Conservation (phyloP, 2,888 invertebrate species). For the Poecilobothrus nobilitatus region DNA sequence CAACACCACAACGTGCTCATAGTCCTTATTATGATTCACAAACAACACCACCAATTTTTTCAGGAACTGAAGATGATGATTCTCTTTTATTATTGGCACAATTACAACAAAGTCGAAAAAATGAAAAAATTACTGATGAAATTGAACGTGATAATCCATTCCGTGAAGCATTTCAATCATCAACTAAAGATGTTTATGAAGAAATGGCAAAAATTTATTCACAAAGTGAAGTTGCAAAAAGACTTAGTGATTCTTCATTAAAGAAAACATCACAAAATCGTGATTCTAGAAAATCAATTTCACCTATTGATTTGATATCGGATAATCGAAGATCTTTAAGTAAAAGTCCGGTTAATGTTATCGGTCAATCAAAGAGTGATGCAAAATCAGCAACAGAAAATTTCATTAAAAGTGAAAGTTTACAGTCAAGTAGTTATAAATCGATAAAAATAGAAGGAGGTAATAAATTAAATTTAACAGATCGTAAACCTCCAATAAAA, state of each 20-base stretch:
- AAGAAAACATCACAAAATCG: not conserved
- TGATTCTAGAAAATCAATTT: not conserved
- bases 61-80: constrained; percentile 21
- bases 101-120: not conserved
- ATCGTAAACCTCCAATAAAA: constrained; percentile 29
- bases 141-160: constrained; percentile 44
- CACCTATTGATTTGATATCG: not conserved
- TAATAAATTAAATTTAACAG: constrained; percentile 13
- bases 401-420: constrained; percentile 30
- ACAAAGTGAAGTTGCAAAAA: constrained; percentile 28
- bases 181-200: constrained; percentile 36
- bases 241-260: not conserved
- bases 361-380: constrained; percentile 28
- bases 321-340: not conserved
- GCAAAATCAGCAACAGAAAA: constrained; percentile 29
- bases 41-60: constrained; percentile 22
- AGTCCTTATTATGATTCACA: constrained; percentile 26
- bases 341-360: constrained; percentile 20
- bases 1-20: constrained; percentile 10
- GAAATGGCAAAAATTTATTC: constrained; percentile 37
- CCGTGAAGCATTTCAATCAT: constrained; percentile 33
- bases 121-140: constrained; percentile 29
- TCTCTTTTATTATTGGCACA: constrained; percentile 25
- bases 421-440: constrained; percentile 29
- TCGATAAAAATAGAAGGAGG: not conserved